Percentiles rank a stretch among this genome's conserved stretches.
Evolutionary conservation across 2,888 invertebrate species (phyloP).

Genomic region (Ichneumoninae sp.): DNA sequence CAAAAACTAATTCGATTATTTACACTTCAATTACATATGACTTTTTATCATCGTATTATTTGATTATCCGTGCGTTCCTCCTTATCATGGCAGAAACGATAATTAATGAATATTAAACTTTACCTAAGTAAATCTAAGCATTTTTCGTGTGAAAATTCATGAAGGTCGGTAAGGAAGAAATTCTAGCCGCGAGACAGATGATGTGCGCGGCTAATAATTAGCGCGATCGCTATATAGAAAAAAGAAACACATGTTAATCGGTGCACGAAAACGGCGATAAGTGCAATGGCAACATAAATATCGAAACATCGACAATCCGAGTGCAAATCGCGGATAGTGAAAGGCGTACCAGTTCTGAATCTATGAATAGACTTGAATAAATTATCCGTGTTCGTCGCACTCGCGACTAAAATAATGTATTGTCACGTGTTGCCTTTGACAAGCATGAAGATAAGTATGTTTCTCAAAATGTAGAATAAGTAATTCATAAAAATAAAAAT

Average conservation of each 20-base stretch:
- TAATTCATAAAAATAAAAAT: slow-evolving; percentile 5
- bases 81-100: background rate
- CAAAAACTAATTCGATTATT: slow-evolving; percentile 27
- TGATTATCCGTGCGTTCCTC: background rate
- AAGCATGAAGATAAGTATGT: background rate
- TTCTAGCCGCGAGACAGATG: background rate
- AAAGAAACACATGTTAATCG: background rate
- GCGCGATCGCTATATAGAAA: background rate
- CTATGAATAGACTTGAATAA: slow-evolving; percentile 48
- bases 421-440: background rate
- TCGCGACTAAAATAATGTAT: slow-evolving; percentile 15
- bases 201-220: background rate
- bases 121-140: background rate
- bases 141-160: background rate
- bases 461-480: background rate
- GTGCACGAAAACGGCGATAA: background rate
- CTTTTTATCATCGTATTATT: background rate
- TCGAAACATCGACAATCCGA: slow-evolving; percentile 16
- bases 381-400: slow-evolving; percentile 12
- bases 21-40: background rate
- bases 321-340: slow-evolving; percentile 34
- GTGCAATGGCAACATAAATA: slow-evolving; percentile 19
- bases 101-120: background rate
- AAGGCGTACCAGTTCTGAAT: slow-evolving; percentile 32
- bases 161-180: background rate